Conservation (phyloP, 2,888 invertebrate species). For the Meiosimyza platycephala region DNA sequence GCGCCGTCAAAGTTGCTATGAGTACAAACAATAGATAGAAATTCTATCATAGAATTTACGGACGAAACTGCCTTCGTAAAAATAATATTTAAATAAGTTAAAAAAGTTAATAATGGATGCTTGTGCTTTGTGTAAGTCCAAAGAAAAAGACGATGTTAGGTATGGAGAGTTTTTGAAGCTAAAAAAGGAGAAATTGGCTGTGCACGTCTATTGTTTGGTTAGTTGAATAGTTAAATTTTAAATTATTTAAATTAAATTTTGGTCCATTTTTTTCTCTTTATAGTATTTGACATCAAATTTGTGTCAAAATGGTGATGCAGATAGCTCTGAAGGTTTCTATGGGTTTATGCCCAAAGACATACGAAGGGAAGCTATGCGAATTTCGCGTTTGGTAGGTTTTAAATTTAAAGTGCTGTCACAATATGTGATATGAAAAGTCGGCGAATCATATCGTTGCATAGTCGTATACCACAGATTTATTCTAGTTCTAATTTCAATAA, state of each 20-base stretch:
- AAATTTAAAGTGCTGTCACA: too few species aligned
- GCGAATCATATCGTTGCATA: too few species aligned
- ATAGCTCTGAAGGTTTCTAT: conserved; percentile 73
- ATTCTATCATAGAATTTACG: too few species aligned
- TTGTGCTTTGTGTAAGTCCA: conserved; percentile 46
- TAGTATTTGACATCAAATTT: conserved; percentile 79
- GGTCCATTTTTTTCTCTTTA: conserved; percentile 48
- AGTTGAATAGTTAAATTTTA: conserved; percentile 50
- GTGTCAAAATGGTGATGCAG: conserved; percentile 75
- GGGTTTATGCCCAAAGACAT: conserved; percentile 81
- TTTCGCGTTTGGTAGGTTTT: conserved; percentile 73
- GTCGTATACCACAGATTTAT: too few species aligned
- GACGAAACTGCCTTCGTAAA: too few species aligned
- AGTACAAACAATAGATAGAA: too few species aligned
- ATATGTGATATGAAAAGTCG: too few species aligned
- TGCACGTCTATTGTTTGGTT: conserved; percentile 84
- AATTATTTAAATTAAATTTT: conserved; percentile 3
- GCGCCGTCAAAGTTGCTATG: too few species aligned
- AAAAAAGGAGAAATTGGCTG: conserved; percentile 68
- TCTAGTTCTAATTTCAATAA: too few species aligned
- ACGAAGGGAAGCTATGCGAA: conserved; percentile 73
- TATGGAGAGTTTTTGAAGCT: conserved; percentile 44
- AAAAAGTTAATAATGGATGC: conserved; percentile 34
- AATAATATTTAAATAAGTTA: too few species aligned
- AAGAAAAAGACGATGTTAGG: conserved; percentile 39